Evolutionary conservation across 2,113 vertebrate genomes (phyloP).

Genomic region (Regulus satrapa): DNA sequence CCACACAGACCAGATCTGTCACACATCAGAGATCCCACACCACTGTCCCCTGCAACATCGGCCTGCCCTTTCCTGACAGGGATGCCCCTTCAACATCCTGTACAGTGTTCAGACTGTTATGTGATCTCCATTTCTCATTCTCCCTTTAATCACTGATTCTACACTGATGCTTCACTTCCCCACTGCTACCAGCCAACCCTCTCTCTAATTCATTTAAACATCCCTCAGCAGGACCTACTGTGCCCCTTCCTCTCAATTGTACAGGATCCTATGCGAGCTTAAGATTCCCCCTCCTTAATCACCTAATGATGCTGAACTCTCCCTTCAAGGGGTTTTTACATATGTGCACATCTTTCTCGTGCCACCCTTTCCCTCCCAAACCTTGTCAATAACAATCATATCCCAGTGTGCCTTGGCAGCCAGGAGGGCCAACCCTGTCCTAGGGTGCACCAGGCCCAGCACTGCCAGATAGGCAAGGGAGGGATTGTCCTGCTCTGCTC

Average conservation of each 20-base stretch:
- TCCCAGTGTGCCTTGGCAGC: not conserved
- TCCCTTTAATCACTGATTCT: not conserved
- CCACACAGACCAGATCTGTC: not conserved
- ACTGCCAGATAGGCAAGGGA: rapidly evolving
- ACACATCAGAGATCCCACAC: not conserved
- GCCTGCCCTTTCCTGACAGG: not conserved
- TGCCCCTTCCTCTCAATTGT: not conserved
- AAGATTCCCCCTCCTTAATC: not conserved
- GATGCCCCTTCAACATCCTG: not conserved
- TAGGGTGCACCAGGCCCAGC: not conserved
- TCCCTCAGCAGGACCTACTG: not conserved
- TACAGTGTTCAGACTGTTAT: not conserved
- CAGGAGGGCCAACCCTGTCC: not conserved
- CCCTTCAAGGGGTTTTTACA: not conserved
- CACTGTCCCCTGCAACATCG: not conserved
- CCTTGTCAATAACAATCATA: not conserved
- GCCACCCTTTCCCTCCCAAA: not conserved
- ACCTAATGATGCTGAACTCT: not conserved
- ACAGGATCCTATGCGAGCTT: not conserved
- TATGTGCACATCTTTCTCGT: not conserved
- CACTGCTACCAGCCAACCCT: not conserved
- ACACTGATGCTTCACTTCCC: not conserved
- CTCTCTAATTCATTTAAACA: not conserved
- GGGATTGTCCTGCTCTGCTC: not conserved
- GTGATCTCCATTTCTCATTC: not conserved